Conservation (phyloP, 2,797 vertebrate species). For the Hippoglossus hippoglossus region DNA sequence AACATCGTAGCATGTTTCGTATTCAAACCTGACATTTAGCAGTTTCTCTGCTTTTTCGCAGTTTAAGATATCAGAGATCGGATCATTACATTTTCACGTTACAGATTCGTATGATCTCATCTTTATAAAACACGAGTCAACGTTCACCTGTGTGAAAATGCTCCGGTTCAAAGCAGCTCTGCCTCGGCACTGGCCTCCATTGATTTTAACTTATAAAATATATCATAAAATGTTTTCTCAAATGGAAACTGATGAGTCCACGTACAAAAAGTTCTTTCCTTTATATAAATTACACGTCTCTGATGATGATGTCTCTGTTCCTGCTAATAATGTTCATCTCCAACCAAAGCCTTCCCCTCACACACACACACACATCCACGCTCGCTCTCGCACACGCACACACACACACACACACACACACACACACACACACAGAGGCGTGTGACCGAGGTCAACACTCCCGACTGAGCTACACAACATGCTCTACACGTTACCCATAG, state of each 20-base stretch:
- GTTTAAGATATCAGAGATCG: too few relatives aligned
- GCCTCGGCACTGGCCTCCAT: slow-evolving; percentile 33
- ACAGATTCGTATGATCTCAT: not conserved
- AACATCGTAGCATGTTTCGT: too few relatives aligned
- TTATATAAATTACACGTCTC: slow-evolving; percentile 84
- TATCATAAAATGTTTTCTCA: slow-evolving; percentile 82
- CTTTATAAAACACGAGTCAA: slow-evolving; percentile 11
- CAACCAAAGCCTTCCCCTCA: slow-evolving; percentile 67
- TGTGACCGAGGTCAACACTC: slow-evolving; percentile 27
- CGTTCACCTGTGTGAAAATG: slow-evolving; percentile 47
- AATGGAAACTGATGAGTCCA: slow-evolving; percentile 77
- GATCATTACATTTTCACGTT: not conserved
- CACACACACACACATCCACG: slow-evolving; percentile 28
- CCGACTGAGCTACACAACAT: slow-evolving; percentile 85
- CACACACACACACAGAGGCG: slow-evolving; percentile 17
- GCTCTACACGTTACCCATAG: slow-evolving; percentile 92
- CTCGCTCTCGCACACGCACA: not conserved
- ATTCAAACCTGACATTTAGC: too few relatives aligned
- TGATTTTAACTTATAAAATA: slow-evolving; percentile 83
- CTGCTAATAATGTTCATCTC: slow-evolving; percentile 64
- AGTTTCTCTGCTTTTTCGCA: too few relatives aligned
- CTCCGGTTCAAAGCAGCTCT: slow-evolving; percentile 60
- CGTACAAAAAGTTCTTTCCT: slow-evolving; percentile 80
- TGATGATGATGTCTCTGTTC: slow-evolving; percentile 53
- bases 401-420: slow-evolving; percentile 28